These are phyloP conservation scores for Trachemys scripta DNA, from an alignment of 2,113 vertebrate genomes.

Conservation along the genomic window DNA sequence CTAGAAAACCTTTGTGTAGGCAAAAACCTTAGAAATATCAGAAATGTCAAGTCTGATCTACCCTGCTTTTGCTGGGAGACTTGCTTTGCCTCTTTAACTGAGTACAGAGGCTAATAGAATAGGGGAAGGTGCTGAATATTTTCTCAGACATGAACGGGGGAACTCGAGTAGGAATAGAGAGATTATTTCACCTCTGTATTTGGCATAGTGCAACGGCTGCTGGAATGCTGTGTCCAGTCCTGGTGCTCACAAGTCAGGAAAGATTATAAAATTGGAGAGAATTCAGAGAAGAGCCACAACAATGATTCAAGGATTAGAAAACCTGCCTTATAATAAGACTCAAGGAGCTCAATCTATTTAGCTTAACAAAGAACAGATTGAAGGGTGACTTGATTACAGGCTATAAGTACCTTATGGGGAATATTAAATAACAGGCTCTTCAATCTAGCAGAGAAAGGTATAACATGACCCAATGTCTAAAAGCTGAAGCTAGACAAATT, in stretches of 20 bases:
- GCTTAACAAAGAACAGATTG: neutral
- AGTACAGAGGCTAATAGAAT: neutral
- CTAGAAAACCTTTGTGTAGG: neutral
- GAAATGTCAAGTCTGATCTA: neutral
- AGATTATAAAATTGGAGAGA: neutral
- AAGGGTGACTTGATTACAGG: neutral
- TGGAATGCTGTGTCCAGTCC: neutral
- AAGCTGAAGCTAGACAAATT: neutral
- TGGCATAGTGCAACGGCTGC: neutral
- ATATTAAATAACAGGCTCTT: neutral
- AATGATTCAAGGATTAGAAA: neutral
- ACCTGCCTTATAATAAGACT: neutral
- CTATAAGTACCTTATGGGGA: neutral
- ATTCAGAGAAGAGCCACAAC: neutral
- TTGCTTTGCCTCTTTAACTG: neutral
- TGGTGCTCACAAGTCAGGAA: neutral
- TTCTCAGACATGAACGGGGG: neutral
- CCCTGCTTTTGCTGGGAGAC: neutral
- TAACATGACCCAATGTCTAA: neutral
- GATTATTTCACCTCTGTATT: neutral
- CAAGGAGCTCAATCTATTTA: neutral
- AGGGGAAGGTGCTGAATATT: neutral
- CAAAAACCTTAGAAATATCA: neutral
- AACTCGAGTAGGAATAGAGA: neutral
- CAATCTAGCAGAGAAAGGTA: neutral